Conservation (phyloP, 2,113 vertebrate species). For the human region DNA sequence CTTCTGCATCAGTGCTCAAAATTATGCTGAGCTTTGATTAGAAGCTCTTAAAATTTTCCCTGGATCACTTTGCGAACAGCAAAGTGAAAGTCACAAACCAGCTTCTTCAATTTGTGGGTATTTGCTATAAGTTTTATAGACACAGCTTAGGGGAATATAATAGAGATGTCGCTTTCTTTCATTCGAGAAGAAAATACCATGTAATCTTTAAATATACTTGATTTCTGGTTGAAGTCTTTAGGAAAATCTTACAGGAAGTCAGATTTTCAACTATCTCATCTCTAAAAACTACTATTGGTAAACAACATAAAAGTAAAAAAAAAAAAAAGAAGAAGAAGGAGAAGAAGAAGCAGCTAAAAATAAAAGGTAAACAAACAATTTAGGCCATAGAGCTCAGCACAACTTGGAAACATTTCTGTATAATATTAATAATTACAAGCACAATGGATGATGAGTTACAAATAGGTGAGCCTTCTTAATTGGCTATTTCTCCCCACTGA, state of each 20-base stretch:
- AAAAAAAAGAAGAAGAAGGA: neutral
- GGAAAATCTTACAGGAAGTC: neutral
- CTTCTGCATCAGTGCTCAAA: neutral
- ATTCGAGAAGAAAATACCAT: slow-evolving; percentile 15
- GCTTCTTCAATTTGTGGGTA: neutral
- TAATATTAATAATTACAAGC: too few relatives aligned
- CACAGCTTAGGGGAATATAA: neutral
- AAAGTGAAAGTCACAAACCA: slow-evolving; percentile 38
- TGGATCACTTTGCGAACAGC: neutral
- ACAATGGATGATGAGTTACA: neutral
- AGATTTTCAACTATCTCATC: neutral
- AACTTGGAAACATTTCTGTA: neutral
- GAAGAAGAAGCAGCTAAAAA: rapidly evolving
- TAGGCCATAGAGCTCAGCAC: neutral
- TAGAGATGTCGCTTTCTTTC: neutral
- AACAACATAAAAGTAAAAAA: neutral
- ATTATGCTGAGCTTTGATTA: neutral
- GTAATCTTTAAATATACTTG: neutral
- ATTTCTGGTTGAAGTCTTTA: neutral
- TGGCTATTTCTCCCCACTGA: neutral
- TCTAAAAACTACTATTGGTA: neutral
- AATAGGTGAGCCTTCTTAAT: neutral
- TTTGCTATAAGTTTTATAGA: neutral
- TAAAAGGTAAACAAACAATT: neutral
- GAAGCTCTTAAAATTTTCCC: neutral